A percentile compares a stretch with the other conserved stretches of the same genome.
phyloP scores from a whole-genome alignment of 2,888 invertebrate genomes.

The Sericinus montela region DNA sequence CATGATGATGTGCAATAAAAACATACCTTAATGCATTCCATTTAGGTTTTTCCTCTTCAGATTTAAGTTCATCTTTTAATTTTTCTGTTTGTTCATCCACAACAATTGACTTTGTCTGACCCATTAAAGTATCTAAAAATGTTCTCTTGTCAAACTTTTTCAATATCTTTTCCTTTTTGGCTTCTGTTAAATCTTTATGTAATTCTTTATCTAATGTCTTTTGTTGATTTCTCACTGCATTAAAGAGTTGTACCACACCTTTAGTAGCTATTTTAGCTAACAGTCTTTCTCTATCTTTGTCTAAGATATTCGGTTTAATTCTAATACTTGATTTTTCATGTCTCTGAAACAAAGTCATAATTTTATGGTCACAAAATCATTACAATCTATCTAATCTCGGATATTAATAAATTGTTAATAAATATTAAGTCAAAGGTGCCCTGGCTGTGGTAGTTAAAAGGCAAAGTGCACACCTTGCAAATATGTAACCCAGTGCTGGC shows the following conservation, averaged over 20 bases:
- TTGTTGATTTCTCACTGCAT: constrained; percentile 93
- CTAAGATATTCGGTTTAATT: constrained; percentile 86
- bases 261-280: constrained; percentile 92
- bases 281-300: constrained; percentile 87
- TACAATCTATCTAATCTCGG: too few relatives aligned
- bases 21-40: constrained; percentile 81
- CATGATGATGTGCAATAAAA: too few relatives aligned
- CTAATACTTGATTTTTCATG: constrained; percentile 82
- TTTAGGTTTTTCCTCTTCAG: constrained; percentile 57
- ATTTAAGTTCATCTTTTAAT: constrained; percentile 59
- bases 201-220: constrained; percentile 85
- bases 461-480: too few relatives aligned
- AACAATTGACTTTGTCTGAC: constrained; percentile 78
- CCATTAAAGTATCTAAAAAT: constrained; percentile 89
- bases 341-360: constrained; percentile 66
- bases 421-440: too few relatives aligned
- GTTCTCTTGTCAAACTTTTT: constrained; percentile 87
- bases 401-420: too few relatives aligned
- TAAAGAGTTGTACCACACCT: constrained; percentile 95
- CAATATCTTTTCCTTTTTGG: constrained; percentile 86
- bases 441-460: too few relatives aligned
- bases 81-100: constrained; percentile 64
- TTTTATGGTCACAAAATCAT: too few relatives aligned
- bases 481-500: too few relatives aligned
- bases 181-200: constrained; percentile 85